Percentiles rank a stretch among this genome's conserved stretches.
Conservation (phyloP, 2,113 vertebrate genomes). For the Mionectes macconnelli region DNA sequence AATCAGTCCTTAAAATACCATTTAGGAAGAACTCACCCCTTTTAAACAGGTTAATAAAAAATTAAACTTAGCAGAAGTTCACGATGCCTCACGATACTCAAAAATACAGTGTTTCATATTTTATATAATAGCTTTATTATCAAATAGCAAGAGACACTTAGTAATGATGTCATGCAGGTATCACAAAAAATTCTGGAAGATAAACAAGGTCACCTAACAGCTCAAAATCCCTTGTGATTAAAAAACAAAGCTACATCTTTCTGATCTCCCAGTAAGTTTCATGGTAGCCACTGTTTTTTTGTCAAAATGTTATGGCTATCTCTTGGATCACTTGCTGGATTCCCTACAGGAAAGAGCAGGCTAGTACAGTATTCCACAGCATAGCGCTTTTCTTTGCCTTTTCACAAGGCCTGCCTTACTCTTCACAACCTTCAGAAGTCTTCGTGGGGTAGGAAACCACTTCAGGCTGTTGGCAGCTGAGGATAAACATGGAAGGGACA, state of each 20-base stretch:
- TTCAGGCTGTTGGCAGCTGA: neutral
- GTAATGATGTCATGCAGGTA: neutral
- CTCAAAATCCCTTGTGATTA: neutral
- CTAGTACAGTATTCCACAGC: neutral
- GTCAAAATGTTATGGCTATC: neutral
- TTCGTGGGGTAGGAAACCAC: neutral
- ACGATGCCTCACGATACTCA: neutral
- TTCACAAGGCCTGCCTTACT: neutral
- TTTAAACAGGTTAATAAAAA: neutral
- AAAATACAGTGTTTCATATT: neutral
- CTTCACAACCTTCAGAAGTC: neutral
- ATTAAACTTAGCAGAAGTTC: neutral
- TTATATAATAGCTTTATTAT: constrained; percentile 52
- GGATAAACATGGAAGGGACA: neutral
- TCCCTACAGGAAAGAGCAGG: neutral
- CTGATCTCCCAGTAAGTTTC: neutral
- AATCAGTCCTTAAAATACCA: neutral
- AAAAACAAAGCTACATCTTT: neutral
- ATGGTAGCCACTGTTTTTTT: neutral
- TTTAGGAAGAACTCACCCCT: neutral
- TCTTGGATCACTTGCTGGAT: neutral
- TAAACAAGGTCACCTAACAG: neutral
- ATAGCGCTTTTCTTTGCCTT: neutral
- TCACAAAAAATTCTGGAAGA: neutral
- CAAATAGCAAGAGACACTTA: constrained; percentile 29